Base-by-base conservation (phyloP, 2,113 vertebrate species). In the Xiphophorus couchianus region DNA sequence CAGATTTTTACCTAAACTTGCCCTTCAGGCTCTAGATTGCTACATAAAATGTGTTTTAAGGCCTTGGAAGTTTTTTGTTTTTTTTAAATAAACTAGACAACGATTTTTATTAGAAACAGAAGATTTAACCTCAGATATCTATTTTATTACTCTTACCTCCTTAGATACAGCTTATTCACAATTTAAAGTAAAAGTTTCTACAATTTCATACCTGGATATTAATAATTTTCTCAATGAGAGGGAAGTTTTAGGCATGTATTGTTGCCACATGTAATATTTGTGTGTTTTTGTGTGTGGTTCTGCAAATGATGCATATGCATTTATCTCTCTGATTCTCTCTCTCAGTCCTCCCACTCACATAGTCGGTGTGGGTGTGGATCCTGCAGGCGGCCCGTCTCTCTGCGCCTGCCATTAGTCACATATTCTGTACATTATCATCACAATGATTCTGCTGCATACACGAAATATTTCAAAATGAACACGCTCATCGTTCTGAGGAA, bases 271-370 rank as follows among this genome's bases (percentile, higher is more conserved):
- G 35, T 17, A 27, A 37, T 77, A 19, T 4, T 60, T 27, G 60
- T 35, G 33, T 42, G 6, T 31, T 71, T 39, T 54, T 37, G 27
- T 48, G 66, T 54, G 58, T 58, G 22, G 51, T 74, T 31, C 0
- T 33, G 58, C 71, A 0, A 30, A 51, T 33, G 13, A 29, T 33
- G 44, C 54, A 69, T 71, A 65, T 54, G 22, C 33, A 22, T 39
- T 10, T 33, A 77, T 82, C 73, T 84, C 81, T 87, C 65, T 81
- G 75, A 25, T 65, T 82, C 75, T 84, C 80, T 83, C 80, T 90
- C 81, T 85, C 87, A 68, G 75, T 87, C 87, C 88, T 78, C 91
- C 89, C 84, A 84, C 92, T 85, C 88, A 86, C 33, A 89, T 86
- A 88, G 85, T 68, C 78, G 61, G 78, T 70, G 92, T 90, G 89